These are phyloP conservation scores for Macrobrachium rosenbergii DNA, from an alignment of 1,140 invertebrate genomes.

Conservation along the genomic window DNA sequence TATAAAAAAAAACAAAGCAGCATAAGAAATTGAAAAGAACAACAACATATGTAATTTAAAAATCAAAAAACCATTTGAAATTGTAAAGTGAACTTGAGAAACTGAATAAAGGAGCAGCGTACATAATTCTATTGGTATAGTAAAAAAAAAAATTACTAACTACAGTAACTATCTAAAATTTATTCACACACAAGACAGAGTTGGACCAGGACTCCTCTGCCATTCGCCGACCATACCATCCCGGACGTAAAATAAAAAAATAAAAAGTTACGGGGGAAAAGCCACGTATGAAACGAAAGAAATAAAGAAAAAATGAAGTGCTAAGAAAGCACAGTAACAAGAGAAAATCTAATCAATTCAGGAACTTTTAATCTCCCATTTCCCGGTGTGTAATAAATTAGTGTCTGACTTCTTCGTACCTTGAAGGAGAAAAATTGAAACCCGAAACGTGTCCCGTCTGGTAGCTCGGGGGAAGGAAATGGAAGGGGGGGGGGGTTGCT, in stretches of 20 bases:
- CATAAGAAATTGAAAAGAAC: too few species aligned
- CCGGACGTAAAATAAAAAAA: neutral
- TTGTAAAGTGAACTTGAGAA: too few species aligned
- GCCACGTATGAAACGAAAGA: neutral
- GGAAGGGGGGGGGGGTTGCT: neutral
- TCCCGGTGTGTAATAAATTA: slow-evolving; percentile 18
- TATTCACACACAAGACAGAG: too few species aligned
- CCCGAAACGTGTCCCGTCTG: neutral
- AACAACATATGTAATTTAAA: too few species aligned
- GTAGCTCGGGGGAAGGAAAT: neutral
- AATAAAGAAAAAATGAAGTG: neutral
- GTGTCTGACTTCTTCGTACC: slow-evolving; percentile 17
- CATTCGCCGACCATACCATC: too few species aligned
- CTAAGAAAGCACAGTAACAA: neutral
- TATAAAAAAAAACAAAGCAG: too few species aligned
- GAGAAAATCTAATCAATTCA: slow-evolving; percentile 10
- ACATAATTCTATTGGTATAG: too few species aligned
- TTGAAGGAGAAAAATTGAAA: neutral
- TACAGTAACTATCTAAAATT: too few species aligned
- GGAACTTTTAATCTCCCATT: slow-evolving; percentile 8
- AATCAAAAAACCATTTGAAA: too few species aligned
- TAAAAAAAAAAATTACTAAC: too few species aligned
- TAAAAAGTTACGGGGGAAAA: neutral
- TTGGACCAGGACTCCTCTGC: too few species aligned
- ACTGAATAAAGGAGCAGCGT: too few species aligned